phyloP scores from a whole-genome alignment of 2,113 vertebrate species.

The Asarcornis scutulata region DNA sequence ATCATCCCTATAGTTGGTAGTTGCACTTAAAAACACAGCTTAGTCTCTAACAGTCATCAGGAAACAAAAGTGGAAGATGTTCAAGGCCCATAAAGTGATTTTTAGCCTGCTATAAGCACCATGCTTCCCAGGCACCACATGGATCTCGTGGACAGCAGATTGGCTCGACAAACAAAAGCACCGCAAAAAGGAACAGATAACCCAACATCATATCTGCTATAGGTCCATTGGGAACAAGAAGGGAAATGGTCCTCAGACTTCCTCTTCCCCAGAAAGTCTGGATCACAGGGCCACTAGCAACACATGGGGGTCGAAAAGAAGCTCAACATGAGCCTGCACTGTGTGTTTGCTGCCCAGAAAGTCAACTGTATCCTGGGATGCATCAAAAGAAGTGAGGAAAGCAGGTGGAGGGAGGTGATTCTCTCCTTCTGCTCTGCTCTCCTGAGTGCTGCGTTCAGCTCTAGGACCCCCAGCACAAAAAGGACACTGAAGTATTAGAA shows the following conservation, averaged over 20 bases:
- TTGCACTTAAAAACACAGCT: neutral
- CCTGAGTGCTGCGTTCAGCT: too few relatives aligned
- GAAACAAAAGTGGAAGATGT: neutral
- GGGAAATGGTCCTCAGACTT: neutral
- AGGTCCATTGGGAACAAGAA: neutral
- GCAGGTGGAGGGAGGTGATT: too few relatives aligned
- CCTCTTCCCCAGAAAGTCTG: neutral
- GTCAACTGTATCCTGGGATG: too few relatives aligned
- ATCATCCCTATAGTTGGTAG: neutral
- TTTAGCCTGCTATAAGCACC: neutral
- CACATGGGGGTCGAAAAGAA: too few relatives aligned
- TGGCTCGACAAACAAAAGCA: neutral
- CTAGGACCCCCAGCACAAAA: too few relatives aligned
- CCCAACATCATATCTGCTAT: neutral
- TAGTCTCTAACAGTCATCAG: neutral
- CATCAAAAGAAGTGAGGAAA: too few relatives aligned
- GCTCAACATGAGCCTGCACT: too few relatives aligned
- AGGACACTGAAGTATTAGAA: too few relatives aligned
- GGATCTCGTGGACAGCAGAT: neutral
- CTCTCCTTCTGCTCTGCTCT: too few relatives aligned
- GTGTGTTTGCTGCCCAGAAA: too few relatives aligned
- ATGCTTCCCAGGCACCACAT: neutral
- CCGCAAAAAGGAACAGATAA: neutral
- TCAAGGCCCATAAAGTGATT: neutral
- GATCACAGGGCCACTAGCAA: neutral